These are phyloP conservation scores for Prolemur simus DNA, from an alignment of 2,113 vertebrate genomes.

Conservation along the genomic window DNA sequence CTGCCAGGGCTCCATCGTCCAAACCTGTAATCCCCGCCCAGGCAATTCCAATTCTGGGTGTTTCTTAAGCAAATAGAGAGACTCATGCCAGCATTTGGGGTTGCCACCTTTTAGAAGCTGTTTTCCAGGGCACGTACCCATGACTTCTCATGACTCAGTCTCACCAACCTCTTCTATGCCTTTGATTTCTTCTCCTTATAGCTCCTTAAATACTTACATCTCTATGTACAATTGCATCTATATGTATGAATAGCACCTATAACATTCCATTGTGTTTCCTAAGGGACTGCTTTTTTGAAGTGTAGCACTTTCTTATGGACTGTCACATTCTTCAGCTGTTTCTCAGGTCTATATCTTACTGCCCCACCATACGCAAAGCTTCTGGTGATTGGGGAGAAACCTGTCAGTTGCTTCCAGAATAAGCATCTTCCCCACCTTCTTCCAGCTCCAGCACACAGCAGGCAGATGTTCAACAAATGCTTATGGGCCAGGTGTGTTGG, in stretches of 20 bases:
- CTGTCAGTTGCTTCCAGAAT: background rate
- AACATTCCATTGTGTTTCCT: background rate
- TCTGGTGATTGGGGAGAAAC: background rate
- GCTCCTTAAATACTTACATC: background rate
- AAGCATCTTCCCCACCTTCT: background rate
- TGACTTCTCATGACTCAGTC: slow-evolving; percentile 39
- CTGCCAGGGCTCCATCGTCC: slow-evolving; percentile 73
- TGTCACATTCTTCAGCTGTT: background rate
- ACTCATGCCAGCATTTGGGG: slow-evolving; percentile 72
- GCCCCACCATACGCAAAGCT: background rate
- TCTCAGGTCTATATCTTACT: background rate
- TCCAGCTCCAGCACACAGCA: background rate
- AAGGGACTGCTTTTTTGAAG: background rate
- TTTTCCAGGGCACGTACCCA: slow-evolving; percentile 66
- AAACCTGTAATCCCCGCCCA: slow-evolving; percentile 74
- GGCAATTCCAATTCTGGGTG: slow-evolving; percentile 81
- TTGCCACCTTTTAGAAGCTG: slow-evolving; percentile 75
- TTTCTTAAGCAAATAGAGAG: slow-evolving; percentile 82
- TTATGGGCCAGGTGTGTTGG: background rate
- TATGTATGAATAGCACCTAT: background rate
- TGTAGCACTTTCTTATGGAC: background rate
- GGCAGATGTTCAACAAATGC: background rate
- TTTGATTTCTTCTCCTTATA: background rate
- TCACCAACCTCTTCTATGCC: background rate
- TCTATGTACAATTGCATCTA: background rate